Conservation (phyloP, 2,113 vertebrate species). For the Galemys pyrenaicus region DNA sequence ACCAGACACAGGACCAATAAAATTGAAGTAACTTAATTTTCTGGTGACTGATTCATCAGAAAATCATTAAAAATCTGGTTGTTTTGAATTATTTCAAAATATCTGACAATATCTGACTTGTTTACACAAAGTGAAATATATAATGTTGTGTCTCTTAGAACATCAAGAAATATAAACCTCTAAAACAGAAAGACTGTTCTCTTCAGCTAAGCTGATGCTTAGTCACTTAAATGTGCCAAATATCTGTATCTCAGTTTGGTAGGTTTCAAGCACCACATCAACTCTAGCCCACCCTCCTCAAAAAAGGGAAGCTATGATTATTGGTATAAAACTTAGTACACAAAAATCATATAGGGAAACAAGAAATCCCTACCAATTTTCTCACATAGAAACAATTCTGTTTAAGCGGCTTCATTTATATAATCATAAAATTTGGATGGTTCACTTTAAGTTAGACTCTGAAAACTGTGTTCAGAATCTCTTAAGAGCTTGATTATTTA, state of each 20-base stretch:
- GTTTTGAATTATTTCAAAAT: neutral
- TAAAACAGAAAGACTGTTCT: neutral
- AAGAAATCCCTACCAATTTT: neutral
- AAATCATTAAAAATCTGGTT: neutral
- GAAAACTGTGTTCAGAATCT: neutral
- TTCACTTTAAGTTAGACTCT: slow-evolving; percentile 67
- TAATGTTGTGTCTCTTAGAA: neutral
- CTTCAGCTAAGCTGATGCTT: neutral
- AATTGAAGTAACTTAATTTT: neutral
- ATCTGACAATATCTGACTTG: neutral
- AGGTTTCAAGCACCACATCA: neutral
- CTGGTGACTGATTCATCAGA: neutral
- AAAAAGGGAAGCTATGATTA: neutral
- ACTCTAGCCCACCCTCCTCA: neutral
- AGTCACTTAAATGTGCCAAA: neutral
- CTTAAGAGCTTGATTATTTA: neutral
- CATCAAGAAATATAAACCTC: neutral
- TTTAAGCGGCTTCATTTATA: slow-evolving; percentile 43
- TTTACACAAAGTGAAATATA: neutral
- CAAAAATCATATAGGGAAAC: neutral
- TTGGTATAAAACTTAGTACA: neutral
- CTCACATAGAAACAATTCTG: slow-evolving; percentile 28
- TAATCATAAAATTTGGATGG: slow-evolving; percentile 61
- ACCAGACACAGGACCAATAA: neutral
- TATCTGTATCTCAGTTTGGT: neutral